Evolutionary conservation across 2,113 vertebrate genomes (phyloP).

Genomic region (Arizona elegans): DNA sequence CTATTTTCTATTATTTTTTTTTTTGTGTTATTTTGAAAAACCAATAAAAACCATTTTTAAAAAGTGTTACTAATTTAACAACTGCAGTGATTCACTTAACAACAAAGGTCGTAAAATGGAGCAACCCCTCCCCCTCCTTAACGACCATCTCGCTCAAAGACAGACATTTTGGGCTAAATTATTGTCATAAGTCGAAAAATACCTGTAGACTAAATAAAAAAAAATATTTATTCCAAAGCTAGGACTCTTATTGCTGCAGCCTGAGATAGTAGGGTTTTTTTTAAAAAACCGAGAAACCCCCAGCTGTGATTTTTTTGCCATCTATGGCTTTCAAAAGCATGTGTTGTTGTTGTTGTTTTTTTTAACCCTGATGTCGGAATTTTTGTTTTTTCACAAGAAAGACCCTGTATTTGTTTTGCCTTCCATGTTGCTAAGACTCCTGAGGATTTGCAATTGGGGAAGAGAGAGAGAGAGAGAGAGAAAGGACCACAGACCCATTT

Average conservation of each 20-base stretch:
- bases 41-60: no score
- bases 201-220: neutral
- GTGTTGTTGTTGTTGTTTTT: neutral
- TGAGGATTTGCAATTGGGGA: no score
- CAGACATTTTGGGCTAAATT: neutral
- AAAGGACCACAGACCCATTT: neutral
- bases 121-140: neutral
- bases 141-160: no score
- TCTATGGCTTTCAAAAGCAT: neutral
- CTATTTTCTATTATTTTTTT: no score
- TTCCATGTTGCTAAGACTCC: no score
- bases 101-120: neutral
- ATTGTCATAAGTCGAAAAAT: neutral
- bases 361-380: neutral
- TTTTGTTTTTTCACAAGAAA: neutral
- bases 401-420: neutral
- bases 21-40: no score
- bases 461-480: fast-evolving
- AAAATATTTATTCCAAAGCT: neutral
- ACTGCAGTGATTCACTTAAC: neutral
- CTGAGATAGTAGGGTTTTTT: neutral
- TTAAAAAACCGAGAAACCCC: neutral
- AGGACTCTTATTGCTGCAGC: neutral
- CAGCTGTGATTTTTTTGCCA: neutral
- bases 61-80: neutral